Conservation (phyloP, 2,113 vertebrate species). For the Elachura formosa region DNA sequence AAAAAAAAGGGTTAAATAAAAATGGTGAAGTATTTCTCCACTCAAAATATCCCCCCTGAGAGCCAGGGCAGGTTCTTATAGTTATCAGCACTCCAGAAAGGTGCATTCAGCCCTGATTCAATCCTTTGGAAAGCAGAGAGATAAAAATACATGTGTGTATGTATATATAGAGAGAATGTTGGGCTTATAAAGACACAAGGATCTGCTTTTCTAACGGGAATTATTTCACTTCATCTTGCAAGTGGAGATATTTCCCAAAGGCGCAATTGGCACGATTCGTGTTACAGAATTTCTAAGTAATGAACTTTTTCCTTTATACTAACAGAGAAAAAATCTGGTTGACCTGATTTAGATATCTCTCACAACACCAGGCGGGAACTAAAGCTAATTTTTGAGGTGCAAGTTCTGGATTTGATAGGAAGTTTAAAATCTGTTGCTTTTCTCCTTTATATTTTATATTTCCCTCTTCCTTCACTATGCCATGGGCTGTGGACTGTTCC, state of each 20-base stretch:
- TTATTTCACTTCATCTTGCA: neutral
- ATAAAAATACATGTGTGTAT: neutral
- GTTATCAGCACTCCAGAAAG: neutral
- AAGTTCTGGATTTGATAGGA: neutral
- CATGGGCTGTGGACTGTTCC: neutral
- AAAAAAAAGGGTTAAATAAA: neutral
- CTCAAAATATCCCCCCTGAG: neutral
- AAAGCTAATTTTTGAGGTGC: neutral
- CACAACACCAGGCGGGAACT: neutral
- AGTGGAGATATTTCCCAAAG: slow-evolving; percentile 41
- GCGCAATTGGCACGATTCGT: neutral
- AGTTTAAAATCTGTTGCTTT: neutral
- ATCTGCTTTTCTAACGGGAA: neutral
- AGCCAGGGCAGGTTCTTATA: neutral
- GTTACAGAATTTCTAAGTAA: slow-evolving; percentile 13
- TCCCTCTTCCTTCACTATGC: rapidly evolving
- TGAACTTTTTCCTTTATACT: neutral
- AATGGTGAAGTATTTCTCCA: neutral
- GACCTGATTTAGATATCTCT: slow-evolving; percentile 13
- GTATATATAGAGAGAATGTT: neutral
- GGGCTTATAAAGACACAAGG: slow-evolving; percentile 14
- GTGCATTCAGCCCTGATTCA: neutral
- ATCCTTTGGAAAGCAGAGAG: neutral
- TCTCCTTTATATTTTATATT: neutral
- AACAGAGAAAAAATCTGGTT: neutral